These are phyloP conservation scores for Cremastinae sp. DNA, from an alignment of 2,888 invertebrate genomes.

Conservation along the genomic window DNA sequence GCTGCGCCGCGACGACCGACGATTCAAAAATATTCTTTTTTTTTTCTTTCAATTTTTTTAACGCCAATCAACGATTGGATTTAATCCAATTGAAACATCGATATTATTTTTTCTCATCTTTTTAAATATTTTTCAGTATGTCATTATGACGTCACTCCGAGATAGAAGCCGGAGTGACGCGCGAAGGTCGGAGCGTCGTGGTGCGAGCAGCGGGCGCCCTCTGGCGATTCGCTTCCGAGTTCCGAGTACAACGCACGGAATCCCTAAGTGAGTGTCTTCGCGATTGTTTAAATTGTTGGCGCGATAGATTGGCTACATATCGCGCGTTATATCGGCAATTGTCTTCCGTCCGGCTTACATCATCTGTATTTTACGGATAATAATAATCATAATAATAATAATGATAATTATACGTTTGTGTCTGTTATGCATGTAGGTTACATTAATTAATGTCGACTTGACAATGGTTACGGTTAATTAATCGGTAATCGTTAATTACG, in stretches of 20 bases:
- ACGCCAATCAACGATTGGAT: not conserved
- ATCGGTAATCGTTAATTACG: slow-evolving; percentile 75
- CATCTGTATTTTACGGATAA: slow-evolving; percentile 68
- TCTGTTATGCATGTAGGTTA: slow-evolving; percentile 63
- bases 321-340: slow-evolving; percentile 46
- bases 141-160: slow-evolving; percentile 14
- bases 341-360: slow-evolving; percentile 56
- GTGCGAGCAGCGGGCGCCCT: slow-evolving; percentile 68
- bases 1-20: slow-evolving; percentile 56
- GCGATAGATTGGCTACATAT: slow-evolving; percentile 63
- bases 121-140: not conserved
- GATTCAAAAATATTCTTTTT: not conserved
- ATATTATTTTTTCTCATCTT: not conserved
- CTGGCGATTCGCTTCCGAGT: slow-evolving; percentile 77
- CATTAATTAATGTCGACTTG: slow-evolving; percentile 63
- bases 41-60: not conserved
- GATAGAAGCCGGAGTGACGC: slow-evolving; percentile 12
- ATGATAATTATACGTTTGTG: slow-evolving; percentile 67
- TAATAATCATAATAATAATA: slow-evolving; percentile 72
- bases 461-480: slow-evolving; percentile 75
- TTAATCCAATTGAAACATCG: not conserved
- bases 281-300: slow-evolving; percentile 72
- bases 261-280: slow-evolving; percentile 79
- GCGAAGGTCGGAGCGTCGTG: slow-evolving; percentile 17
- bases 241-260: slow-evolving; percentile 69